phyloP scores from a whole-genome alignment of 2,888 invertebrate genomes.

The Aleiodes alternator region DNA sequence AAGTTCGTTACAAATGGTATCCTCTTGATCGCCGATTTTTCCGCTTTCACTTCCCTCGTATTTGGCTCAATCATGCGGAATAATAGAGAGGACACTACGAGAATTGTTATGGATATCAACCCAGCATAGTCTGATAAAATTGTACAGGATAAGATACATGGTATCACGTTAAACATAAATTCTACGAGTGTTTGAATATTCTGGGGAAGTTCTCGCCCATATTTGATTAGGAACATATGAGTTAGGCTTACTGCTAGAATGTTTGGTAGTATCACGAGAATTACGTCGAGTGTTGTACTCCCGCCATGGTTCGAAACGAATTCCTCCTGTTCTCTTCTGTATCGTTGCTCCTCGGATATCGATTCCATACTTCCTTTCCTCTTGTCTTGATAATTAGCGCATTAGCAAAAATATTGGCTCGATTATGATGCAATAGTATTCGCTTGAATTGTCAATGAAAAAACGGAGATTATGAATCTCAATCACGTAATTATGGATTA shows the following conservation, averaged over 20 bases:
- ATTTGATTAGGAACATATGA: slow-evolving; percentile 59
- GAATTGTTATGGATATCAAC: background rate
- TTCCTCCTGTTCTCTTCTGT: slow-evolving; percentile 67
- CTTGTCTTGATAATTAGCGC: no score
- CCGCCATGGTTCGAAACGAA: slow-evolving; percentile 72
- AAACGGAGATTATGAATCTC: no score
- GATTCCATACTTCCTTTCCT: slow-evolving; percentile 27
- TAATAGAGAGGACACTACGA: background rate
- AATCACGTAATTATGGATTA: no score
- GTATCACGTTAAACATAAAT: slow-evolving; percentile 66
- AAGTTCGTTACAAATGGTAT: slow-evolving; percentile 80
- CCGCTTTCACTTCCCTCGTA: background rate
- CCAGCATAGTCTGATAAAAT: slow-evolving; percentile 61
- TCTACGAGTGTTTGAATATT: slow-evolving; percentile 65
- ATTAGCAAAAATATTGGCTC: no score
- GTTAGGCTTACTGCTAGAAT: slow-evolving; percentile 64
- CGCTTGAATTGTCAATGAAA: no score
- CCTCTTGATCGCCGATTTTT: slow-evolving; percentile 41
- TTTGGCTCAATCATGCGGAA: background rate
- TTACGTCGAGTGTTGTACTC: slow-evolving; percentile 64
- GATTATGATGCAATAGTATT: no score
- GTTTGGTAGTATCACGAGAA: slow-evolving; percentile 65
- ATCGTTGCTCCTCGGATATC: slow-evolving; percentile 57
- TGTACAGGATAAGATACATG: slow-evolving; percentile 70
- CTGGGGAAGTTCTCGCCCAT: slow-evolving; percentile 54